Evolutionary conservation across 2,113 vertebrate genomes (phyloP).

Genomic region (Datnioides undecimradiatus): DNA sequence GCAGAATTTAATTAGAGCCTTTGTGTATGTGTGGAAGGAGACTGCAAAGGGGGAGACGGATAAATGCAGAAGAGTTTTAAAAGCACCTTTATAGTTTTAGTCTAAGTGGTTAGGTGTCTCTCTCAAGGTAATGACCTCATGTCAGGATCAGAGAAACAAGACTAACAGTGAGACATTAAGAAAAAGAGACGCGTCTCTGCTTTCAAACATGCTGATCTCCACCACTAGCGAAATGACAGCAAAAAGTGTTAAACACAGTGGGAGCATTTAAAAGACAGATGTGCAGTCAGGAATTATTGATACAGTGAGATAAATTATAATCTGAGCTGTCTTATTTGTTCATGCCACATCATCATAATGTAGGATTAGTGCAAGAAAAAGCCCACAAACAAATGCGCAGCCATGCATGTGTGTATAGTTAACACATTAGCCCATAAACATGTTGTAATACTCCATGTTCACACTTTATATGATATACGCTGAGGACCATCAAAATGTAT

Average conservation of each 20-base stretch:
- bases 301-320: slow-evolving; percentile 29
- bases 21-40: slow-evolving; percentile 19
- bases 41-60: not conserved
- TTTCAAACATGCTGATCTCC: slow-evolving; percentile 3
- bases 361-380: slow-evolving; percentile 18
- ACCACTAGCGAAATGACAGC: slow-evolving; percentile 27
- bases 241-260: not conserved
- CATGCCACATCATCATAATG: slow-evolving; percentile 8
- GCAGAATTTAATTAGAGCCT: slow-evolving; percentile 56
- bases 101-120: not conserved
- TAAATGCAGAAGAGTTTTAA: not conserved
- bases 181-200: not conserved
- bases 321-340: slow-evolving; percentile 19
- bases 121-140: not conserved
- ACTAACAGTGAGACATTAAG: not conserved
- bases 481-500: not conserved
- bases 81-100: not conserved
- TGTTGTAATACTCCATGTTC: not conserved
- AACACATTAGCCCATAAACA: not conserved
- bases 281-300: slow-evolving; percentile 29
- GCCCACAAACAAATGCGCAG: slow-evolving; percentile 17
- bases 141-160: not conserved
- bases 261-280: slow-evolving; percentile 4
- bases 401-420: not conserved
- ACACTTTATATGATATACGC: no score